These are phyloP conservation scores for Salarias fasciatus DNA, from an alignment of 2,797 vertebrate species.

Conservation along the genomic window DNA sequence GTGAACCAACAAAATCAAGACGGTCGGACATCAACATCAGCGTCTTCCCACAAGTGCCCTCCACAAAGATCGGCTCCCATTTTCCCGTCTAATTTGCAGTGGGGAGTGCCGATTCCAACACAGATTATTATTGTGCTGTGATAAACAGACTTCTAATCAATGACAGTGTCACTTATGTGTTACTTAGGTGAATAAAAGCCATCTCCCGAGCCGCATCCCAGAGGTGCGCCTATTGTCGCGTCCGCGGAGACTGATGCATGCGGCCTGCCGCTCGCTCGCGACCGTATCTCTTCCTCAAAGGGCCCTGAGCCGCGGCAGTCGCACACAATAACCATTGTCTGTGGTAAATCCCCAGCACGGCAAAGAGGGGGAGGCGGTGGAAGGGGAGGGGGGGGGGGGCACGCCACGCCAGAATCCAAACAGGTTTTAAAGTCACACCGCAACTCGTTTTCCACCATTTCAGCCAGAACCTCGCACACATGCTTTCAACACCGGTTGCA, in stretches of 20 bases:
- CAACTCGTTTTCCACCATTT: conserved; percentile 34
- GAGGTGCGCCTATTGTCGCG: conserved; percentile 41
- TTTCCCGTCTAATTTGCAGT: conserved; percentile 44
- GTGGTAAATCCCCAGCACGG: conserved; percentile 70
- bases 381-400: background rate
- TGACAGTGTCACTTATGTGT: conserved; percentile 61
- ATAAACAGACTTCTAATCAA: conserved; percentile 52
- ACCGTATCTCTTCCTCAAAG: conserved; percentile 70
- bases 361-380: background rate
- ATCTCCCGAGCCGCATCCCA: conserved; percentile 20
- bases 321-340: conserved; percentile 81
- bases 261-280: conserved; percentile 34
- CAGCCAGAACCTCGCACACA: too few species aligned
- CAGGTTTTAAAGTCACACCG: conserved; percentile 61
- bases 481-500: too few species aligned
- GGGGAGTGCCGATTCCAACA: too few species aligned
- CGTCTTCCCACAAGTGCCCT: conserved; percentile 51
- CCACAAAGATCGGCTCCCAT: conserved; percentile 35
- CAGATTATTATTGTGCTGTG: too few species aligned
- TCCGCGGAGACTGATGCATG: conserved; percentile 35
- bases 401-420: conserved; percentile 46
- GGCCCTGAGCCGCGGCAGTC: conserved; percentile 54
- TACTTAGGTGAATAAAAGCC: conserved; percentile 64
- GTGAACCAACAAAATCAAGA: conserved; percentile 17
- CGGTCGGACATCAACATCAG: conserved; percentile 4